Base-by-base conservation (phyloP, 2,113 vertebrate species). In the Tylochromis polylepis region DNA sequence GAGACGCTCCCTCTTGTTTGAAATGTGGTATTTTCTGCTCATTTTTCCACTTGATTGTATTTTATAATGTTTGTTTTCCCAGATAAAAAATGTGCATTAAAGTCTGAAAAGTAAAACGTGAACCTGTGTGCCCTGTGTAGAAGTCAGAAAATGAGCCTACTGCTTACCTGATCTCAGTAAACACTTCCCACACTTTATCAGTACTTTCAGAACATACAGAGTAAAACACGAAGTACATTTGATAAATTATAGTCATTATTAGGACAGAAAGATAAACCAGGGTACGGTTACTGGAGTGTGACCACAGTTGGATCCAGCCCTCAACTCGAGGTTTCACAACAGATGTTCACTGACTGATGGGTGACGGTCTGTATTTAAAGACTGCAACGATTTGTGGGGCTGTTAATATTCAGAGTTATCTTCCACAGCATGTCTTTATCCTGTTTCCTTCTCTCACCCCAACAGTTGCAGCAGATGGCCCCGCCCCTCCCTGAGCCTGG, bases 401-500 rank as follows among this genome's bases (percentile, higher is more conserved):
- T 2, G 43, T 46, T 46, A 46, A 46, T 46, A 12, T 46, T 46
- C 59, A 62, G 59, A 62, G 18, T 62, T 20, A 62, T 34, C 16
- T 36, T 62, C 59, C 59, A 4, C 59, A 62, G 29, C 59, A 62
- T 36, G 31, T 62, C 59, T 36, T 7, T 34, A 62, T n/a, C 59
- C 0, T 4, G 31, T 36, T 62, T 62, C 31, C 18, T 62, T 62
- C 18, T 36, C 10, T 62, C 10, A 62, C 18, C 31, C 5, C 59
- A 62, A n/a, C 2, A 0, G 1, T 36, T 3, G 0, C 11, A 6
- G 53, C n/a, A 56, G 53, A 22, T 56, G 2, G 53, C 53, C 41
- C 53, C 41, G 0, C 31, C 18, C 31, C 59, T 7, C 10, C 31
- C 59, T 36, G 18, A 36, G 31, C 31, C 59, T 36, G 18, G 16